These are phyloP conservation scores for Hipparchia sbordonii DNA, from an alignment of 2,888 invertebrate species.

Conservation along the genomic window DNA sequence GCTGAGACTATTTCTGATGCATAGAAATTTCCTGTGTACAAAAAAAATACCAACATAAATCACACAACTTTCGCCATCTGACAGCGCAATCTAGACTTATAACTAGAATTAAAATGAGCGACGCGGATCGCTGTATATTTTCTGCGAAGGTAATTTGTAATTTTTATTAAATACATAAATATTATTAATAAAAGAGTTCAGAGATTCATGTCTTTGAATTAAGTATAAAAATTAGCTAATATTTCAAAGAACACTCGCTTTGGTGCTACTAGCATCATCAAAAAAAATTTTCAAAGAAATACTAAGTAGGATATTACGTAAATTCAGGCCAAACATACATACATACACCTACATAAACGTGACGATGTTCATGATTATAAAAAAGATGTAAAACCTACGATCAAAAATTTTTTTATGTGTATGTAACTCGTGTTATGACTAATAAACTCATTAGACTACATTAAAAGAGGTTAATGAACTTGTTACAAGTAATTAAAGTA, in stretches of 20 bases:
- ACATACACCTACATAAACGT: neutral
- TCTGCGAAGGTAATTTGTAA: neutral
- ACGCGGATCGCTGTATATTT: neutral
- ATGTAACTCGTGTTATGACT: neutral
- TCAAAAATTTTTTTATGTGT: neutral
- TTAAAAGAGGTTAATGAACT: neutral
- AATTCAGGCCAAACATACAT: neutral
- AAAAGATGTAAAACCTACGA: no score
- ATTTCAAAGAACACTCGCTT: neutral
- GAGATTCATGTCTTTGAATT: slow-evolving; percentile 7
- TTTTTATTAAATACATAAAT: neutral
- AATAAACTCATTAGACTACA: neutral
- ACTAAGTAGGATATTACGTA: neutral
- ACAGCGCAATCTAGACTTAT: slow-evolving; percentile 21
- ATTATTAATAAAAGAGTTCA: neutral
- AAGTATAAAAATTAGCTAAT: slow-evolving; percentile 1
- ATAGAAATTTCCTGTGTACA: slow-evolving; percentile 91
- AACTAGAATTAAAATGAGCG: neutral
- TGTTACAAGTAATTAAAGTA: neutral
- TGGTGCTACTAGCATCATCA: no score
- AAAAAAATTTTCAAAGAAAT: no score
- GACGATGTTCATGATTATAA: neutral
- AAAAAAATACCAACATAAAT: slow-evolving; percentile 44
- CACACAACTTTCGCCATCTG: slow-evolving; percentile 16
- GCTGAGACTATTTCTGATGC: slow-evolving; percentile 97